phyloP scores from a whole-genome alignment of 2,113 vertebrate genomes.

The Struthio camelus region DNA sequence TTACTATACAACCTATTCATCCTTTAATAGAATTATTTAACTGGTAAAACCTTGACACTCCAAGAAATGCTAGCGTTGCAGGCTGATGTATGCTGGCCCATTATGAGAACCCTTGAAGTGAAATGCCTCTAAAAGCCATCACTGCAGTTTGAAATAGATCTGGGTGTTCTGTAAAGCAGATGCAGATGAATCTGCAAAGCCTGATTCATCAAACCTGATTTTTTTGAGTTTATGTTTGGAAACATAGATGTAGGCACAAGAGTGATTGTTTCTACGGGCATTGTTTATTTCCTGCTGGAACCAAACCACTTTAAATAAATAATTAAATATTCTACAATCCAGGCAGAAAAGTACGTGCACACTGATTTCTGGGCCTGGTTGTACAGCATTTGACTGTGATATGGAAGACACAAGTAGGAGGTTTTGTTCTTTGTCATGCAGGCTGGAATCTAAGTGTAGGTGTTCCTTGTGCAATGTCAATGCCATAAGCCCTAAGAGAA shows the following conservation, averaged over 20 bases:
- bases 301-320: background rate
- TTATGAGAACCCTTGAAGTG: background rate
- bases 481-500: background rate
- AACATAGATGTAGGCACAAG: background rate
- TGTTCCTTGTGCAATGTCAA: background rate
- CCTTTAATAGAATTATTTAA: background rate
- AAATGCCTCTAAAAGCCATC: background rate
- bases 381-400: background rate
- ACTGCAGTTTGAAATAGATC: background rate
- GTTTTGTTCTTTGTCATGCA: background rate
- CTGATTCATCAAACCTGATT: background rate
- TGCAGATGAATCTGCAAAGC: background rate
- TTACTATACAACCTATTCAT: background rate
- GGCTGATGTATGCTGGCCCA: background rate
- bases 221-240: background rate
- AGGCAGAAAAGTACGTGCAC: background rate
- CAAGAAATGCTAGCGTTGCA: background rate
- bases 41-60: too few species aligned
- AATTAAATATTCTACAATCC: background rate
- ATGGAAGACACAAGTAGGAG: accelerated
- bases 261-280: background rate
- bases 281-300: background rate
- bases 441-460: accelerated
- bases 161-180: background rate
- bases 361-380: background rate